These are phyloP conservation scores for Pollenia amentaria DNA, from an alignment of 2,888 invertebrate genomes.

Conservation along the genomic window DNA sequence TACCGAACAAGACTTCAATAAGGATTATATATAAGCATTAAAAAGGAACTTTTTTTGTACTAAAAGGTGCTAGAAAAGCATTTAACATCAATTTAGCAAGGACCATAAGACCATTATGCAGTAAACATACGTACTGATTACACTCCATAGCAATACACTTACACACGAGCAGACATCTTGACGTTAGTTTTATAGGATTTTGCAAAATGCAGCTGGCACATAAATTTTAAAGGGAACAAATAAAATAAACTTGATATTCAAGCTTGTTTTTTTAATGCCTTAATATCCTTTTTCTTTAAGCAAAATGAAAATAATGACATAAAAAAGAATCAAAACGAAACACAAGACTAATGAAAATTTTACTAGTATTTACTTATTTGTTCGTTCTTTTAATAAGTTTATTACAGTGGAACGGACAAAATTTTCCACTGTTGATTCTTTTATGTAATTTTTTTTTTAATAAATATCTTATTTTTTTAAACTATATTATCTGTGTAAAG, in stretches of 20 bases:
- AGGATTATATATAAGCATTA: conserved; percentile 3
- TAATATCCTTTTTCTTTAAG: conserved; percentile 21
- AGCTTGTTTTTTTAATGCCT: conserved; percentile 37
- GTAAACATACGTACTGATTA: conserved; percentile 34
- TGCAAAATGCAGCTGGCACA: conserved; percentile 31
- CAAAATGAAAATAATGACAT: conserved; percentile 36
- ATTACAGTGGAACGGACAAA: background rate
- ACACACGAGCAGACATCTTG: background rate
- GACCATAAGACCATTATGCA: conserved; percentile 63
- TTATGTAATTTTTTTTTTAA: too few species aligned
- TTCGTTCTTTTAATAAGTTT: background rate
- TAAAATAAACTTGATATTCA: background rate
- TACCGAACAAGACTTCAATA: conserved; percentile 14
- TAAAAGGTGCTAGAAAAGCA: conserved; percentile 51
- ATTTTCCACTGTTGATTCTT: background rate
- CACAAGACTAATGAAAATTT: conserved; percentile 9
- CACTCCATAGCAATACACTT: too few species aligned
- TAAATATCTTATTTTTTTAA: too few species aligned
- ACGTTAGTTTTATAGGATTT: conserved; percentile 39
- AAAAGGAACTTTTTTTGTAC: conserved; percentile 4
- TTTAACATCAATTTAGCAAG: conserved; percentile 61
- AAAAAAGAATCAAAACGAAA: conserved; percentile 23
- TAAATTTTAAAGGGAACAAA: conserved; percentile 25
- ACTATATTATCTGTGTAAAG: too few species aligned
- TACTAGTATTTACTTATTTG: background rate